Evolutionary conservation across 2,888 invertebrate species (phyloP), one percentile per base, ranked within the genome.

Genomic region (Siphonodentalium dalli): DNA sequence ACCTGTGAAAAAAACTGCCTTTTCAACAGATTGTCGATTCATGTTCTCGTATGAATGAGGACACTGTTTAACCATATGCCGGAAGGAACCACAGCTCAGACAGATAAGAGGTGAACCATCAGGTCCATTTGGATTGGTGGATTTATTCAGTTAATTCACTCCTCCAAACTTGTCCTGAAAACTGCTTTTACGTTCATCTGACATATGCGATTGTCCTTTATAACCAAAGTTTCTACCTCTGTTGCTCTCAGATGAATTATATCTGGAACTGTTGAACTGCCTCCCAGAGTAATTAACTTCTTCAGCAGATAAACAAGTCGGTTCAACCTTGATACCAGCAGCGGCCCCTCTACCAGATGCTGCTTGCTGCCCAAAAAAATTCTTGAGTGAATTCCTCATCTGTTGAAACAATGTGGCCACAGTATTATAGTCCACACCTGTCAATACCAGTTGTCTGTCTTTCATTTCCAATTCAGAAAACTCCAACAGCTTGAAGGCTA

Each of bases 241-340:
- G 15, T 33, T 39, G 24, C 40, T 41, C 23, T 46, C 40, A 27
- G 28, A n/a, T 8, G 13, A 20, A 24, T 40, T 40, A 26, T 39
- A 18, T 21, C 31, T 11, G 29, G 3, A 29, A 9, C 43, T 20
- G 9, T 46, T n/a, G n/a, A n/a, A n/a, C n/a, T n/a, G n/a, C n/a
- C n/a, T n/a, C n/a, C n/a, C n/a, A n/a, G n/a, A n/a, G n/a, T n/a
- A n/a, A n/a, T n/a, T n/a, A n/a, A n/a, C n/a, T n/a, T n/a, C n/a
- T n/a, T n/a, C n/a, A n/a, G n/a, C n/a, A n/a, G n/a, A n/a, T n/a
- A 9, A 24, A 13, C 24, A 13, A 13, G 20, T 24, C 3, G 9
- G 20, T 20, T 38, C 38, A 23, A 20, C 8, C 24, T 38, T 38
- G 9, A 38, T 13, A 33, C 33, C 38, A n/a, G 21, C 38, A n/a